These are phyloP conservation scores for Eurosta solidaginis DNA, from an alignment of 1,140 invertebrate genomes.

Conservation along the genomic window DNA sequence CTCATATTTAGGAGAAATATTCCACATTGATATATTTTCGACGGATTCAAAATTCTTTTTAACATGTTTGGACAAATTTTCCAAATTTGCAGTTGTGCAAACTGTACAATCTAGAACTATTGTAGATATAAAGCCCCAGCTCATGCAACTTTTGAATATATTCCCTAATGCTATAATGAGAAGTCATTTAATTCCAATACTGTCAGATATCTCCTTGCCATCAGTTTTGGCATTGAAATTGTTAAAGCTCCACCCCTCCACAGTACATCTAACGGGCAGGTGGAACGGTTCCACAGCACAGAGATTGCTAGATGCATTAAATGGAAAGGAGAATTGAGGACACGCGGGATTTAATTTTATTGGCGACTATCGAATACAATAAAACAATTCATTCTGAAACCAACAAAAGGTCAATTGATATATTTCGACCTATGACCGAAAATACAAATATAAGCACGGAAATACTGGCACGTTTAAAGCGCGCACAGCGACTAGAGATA, in stretches of 20 bases:
- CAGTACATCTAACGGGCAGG: too few species aligned
- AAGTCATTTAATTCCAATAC: too few species aligned
- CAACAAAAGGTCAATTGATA: not conserved
- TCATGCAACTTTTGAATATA: not conserved
- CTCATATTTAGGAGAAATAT: not conserved
- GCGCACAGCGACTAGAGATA: not conserved
- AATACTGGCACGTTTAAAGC: constrained; percentile 30
- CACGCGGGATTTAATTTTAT: too few species aligned
- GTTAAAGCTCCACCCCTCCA: too few species aligned
- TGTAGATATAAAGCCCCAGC: not conserved
- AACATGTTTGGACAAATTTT: not conserved
- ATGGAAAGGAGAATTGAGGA: too few species aligned
- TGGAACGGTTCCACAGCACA: too few species aligned
- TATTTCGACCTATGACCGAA: not conserved
- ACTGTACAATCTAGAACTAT: not conserved
- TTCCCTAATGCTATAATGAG: not conserved
- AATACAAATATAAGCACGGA: constrained; percentile 29
- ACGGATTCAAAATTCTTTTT: not conserved
- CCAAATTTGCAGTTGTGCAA: not conserved
- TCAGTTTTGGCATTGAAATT: too few species aligned
- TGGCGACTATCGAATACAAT: not conserved
- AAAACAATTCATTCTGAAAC: not conserved
- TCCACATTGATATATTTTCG: not conserved
- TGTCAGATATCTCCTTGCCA: too few species aligned
- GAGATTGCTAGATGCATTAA: too few species aligned